phyloP scores from a whole-genome alignment of 2,888 invertebrate genomes.

The Blastobasis adustella region DNA sequence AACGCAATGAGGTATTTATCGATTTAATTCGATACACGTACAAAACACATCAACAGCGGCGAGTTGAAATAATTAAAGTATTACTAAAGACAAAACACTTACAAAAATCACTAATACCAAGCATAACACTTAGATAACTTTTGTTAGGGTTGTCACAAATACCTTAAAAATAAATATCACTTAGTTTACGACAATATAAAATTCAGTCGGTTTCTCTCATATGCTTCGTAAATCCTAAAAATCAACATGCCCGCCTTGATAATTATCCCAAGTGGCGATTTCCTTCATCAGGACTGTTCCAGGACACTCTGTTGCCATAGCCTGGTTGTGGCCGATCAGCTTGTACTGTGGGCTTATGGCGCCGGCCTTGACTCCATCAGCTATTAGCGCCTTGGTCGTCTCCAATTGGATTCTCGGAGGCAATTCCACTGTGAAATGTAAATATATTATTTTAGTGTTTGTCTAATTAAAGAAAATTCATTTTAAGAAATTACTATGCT shows the following conservation, averaged over 20 bases:
- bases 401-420: constrained; percentile 75
- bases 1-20: too few species aligned
- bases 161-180: too few species aligned
- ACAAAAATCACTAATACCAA: too few species aligned
- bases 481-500: too few species aligned
- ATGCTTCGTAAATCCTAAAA: background rate
- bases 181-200: too few species aligned
- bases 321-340: constrained; percentile 76
- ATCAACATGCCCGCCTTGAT: constrained; percentile 16
- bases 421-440: constrained; percentile 54
- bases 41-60: too few species aligned
- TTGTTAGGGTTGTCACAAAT: too few species aligned
- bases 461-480: background rate
- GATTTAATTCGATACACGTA: too few species aligned
- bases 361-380: constrained; percentile 71
- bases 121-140: too few species aligned
- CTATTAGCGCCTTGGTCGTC: constrained; percentile 73
- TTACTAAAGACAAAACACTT: too few species aligned
- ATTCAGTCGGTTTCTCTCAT: too few species aligned
- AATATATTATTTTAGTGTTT: background rate
- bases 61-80: too few species aligned
- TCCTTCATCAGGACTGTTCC: constrained; percentile 75
- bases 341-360: constrained; percentile 73
- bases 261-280: constrained; percentile 78
- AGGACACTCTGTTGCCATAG: constrained; percentile 77